A percentile compares a stretch with the other conserved stretches of the same genome.
These are phyloP conservation scores for Sminthopsis crassicaudata DNA, from an alignment of 2,113 vertebrate genomes.

Conservation along the genomic window DNA sequence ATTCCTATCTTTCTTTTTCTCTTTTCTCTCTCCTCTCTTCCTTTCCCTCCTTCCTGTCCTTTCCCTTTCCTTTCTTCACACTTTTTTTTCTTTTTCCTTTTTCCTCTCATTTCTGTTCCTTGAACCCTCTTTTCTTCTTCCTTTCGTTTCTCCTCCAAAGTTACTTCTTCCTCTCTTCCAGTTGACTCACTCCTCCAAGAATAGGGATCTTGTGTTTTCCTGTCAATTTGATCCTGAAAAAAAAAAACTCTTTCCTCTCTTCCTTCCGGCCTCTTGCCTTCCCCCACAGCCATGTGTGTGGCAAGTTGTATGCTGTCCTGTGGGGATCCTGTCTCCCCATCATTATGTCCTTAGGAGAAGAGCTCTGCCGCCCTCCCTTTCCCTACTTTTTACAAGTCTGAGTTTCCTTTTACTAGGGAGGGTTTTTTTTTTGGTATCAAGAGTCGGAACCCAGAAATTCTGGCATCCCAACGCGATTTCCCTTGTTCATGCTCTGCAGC, in stretches of 20 bases:
- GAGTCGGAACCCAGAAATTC: not conserved
- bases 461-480: not conserved
- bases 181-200: slow-evolving; percentile 67
- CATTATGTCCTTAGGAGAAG: not conserved
- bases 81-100: not conserved
- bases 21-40: not conserved
- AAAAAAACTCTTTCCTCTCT: slow-evolving; percentile 61
- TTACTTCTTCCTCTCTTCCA: slow-evolving; percentile 44
- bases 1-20: not conserved
- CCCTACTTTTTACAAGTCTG: not conserved
- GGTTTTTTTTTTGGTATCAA: not conserved
- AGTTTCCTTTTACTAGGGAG: not conserved
- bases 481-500: not conserved
- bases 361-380: not conserved
- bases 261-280: slow-evolving; percentile 1
- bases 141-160: not conserved
- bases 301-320: not conserved
- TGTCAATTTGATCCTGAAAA: slow-evolving; percentile 63
- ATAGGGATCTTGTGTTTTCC: slow-evolving; percentile 61
- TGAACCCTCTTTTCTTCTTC: not conserved
- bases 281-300: not conserved
- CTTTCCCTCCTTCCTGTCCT: no score
- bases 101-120: not conserved
- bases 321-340: not conserved
- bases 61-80: no score